Percentiles rank a stretch among this genome's conserved stretches.
These are phyloP conservation scores for Emydocephalus ijimae DNA, from an alignment of 2,113 vertebrate species.

Conservation along the genomic window DNA sequence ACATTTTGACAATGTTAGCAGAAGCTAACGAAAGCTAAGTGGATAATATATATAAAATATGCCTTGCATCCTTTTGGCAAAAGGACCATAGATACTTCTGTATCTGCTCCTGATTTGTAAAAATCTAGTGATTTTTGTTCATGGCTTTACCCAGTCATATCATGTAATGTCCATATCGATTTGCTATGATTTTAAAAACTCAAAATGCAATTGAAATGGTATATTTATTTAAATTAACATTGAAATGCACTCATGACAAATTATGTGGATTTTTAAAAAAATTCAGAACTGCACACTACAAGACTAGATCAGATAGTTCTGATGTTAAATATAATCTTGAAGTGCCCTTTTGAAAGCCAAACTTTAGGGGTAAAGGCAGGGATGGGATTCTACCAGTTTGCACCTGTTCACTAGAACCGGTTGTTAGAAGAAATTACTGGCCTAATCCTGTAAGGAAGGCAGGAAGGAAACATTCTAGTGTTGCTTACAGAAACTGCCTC, in stretches of 20 bases:
- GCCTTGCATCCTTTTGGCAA: not conserved
- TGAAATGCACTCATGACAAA: not conserved
- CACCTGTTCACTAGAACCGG: too few relatives aligned
- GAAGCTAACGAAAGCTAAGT: too few relatives aligned
- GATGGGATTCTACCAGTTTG: not conserved
- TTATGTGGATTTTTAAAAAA: not conserved
- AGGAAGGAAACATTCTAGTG: too few relatives aligned
- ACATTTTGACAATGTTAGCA: too few relatives aligned
- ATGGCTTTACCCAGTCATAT: not conserved
- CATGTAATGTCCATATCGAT: not conserved
- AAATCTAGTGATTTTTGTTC: not conserved
- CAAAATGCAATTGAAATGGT: not conserved
- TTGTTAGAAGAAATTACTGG: too few relatives aligned
- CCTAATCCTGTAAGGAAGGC: too few relatives aligned
- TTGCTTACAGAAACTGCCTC: too few relatives aligned
- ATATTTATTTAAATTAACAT: not conserved
- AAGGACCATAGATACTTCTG: not conserved
- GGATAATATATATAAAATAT: too few relatives aligned
- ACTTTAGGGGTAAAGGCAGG: not conserved
- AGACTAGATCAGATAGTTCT: not conserved
- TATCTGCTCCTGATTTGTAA: not conserved
- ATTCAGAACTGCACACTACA: not conserved
- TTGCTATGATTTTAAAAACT: not conserved
- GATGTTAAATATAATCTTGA: not conserved
- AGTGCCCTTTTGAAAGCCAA: not conserved